Conservation (phyloP, 2,113 vertebrate species). For the Microcebus murinus region DNA sequence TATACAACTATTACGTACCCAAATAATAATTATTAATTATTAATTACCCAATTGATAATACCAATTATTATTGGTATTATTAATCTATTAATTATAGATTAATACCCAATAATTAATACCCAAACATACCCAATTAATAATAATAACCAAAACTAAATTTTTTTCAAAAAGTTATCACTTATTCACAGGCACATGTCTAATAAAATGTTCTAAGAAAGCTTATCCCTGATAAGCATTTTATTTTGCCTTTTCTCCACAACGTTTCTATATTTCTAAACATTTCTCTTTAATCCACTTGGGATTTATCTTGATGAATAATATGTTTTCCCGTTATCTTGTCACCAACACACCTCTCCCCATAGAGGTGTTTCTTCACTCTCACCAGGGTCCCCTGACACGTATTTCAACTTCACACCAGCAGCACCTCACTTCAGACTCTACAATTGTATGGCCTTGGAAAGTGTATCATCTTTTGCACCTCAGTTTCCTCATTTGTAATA, state of each 20-base stretch:
- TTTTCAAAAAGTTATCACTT: neutral
- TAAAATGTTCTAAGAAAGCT: neutral
- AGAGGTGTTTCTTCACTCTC: neutral
- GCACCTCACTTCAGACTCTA: neutral
- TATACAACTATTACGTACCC: too few relatives aligned
- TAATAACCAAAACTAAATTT: neutral
- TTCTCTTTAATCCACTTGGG: neutral
- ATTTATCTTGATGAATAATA: neutral
- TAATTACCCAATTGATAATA: too few relatives aligned
- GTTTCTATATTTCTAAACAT: neutral
- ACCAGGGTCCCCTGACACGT: neutral
- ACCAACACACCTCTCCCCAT: neutral
- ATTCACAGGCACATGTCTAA: neutral
- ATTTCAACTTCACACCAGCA: rapidly evolving
- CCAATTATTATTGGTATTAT: too few relatives aligned
- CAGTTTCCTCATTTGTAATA: neutral
- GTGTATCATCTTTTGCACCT: neutral
- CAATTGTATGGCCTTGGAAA: too few relatives aligned
- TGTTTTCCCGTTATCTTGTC: neutral
- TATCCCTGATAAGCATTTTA: neutral
- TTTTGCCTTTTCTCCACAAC: neutral
- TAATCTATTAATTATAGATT: too few relatives aligned
- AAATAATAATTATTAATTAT: too few relatives aligned
- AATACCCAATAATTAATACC: too few relatives aligned
- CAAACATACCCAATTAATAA: too few relatives aligned